Conservation (phyloP, 2,113 vertebrate genomes). For the Gnathonemus longibarbis region DNA sequence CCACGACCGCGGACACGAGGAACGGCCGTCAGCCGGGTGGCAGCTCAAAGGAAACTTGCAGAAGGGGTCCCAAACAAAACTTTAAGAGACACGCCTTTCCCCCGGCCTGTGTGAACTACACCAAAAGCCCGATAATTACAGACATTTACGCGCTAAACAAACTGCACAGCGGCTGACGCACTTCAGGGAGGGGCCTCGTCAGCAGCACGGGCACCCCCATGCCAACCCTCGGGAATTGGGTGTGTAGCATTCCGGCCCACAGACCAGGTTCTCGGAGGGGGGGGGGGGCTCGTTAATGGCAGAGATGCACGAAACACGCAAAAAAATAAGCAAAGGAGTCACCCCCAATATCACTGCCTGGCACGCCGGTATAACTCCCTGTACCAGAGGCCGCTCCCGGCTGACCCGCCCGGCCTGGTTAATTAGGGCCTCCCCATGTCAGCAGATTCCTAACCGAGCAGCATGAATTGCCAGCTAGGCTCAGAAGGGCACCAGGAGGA, state of each 20-base stretch:
- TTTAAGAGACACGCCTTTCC: neutral
- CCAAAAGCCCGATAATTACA: neutral
- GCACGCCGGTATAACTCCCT: constrained; percentile 27
- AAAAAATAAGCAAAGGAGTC: neutral
- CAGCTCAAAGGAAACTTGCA: neutral
- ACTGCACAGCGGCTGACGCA: neutral
- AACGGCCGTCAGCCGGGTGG: neutral
- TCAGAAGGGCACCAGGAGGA: neutral
- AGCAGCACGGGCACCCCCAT: neutral
- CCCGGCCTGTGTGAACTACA: neutral
- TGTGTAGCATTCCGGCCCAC: neutral
- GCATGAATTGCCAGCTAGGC: constrained; percentile 14
- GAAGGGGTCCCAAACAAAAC: neutral
- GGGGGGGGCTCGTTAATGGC: neutral
- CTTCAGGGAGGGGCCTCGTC: neutral
- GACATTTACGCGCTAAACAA: neutral
- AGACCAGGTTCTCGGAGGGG: neutral
- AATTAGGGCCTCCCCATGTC: constrained; percentile 34
- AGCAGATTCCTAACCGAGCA: constrained; percentile 25
- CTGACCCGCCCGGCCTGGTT: constrained; percentile 24
- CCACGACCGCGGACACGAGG: neutral
- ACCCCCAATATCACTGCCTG: constrained; percentile 21
- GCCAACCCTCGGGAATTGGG: neutral
- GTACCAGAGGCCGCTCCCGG: constrained; percentile 1
- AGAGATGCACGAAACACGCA: neutral